phyloP scores from a whole-genome alignment of 2,797 vertebrate species.

The Graptemys geographica region DNA sequence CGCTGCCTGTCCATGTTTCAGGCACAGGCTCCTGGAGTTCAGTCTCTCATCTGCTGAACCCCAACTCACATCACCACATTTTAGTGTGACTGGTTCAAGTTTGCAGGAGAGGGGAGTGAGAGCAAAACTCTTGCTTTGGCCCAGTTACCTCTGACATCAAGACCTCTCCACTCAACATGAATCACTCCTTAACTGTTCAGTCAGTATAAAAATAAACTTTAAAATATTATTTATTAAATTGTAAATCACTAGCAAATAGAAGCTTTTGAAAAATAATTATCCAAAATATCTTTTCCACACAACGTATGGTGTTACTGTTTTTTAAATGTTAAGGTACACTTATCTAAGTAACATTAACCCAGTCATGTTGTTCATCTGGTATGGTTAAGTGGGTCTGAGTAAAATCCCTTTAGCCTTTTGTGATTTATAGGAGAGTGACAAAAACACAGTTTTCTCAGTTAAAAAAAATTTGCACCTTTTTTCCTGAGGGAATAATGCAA shows the following conservation, averaged over 20 bases:
- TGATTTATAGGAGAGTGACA: not conserved
- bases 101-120: not conserved
- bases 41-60: not conserved
- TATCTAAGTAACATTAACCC: not conserved
- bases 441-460: not conserved
- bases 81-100: accelerated
- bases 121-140: not conserved
- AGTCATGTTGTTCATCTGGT: not conserved
- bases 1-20: not conserved
- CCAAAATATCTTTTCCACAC: not conserved
- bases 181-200: not conserved
- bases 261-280: not conserved
- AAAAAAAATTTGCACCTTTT: not conserved
- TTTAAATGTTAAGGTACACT: accelerated
- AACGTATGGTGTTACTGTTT: accelerated
- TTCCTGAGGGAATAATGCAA: not conserved
- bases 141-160: accelerated
- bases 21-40: not conserved
- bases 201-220: not conserved
- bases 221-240: not conserved
- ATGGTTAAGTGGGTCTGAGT: not conserved
- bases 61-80: not conserved
- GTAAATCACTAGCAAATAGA: not conserved
- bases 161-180: not conserved
- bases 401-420: not conserved